Evolutionary conservation across 1,140 invertebrate species (phyloP).

Genomic region (Drosophila ercepeae): DNA sequence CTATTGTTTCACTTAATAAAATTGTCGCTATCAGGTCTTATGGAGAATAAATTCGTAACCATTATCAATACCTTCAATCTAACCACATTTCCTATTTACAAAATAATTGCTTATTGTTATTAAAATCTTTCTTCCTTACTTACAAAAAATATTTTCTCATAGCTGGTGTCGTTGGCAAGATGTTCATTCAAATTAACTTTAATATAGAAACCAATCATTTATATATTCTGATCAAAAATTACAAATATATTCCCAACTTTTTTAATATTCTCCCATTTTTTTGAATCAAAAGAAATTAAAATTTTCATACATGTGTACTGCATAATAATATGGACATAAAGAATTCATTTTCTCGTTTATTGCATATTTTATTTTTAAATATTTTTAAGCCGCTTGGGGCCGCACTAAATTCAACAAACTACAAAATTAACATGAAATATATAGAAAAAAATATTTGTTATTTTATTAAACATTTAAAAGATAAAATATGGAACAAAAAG

Average conservation of each 20-base stretch:
- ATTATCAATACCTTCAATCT: slow-evolving; percentile 36
- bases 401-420: no score
- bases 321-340: no score
- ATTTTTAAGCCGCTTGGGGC: no score
- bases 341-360: no score
- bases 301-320: background rate
- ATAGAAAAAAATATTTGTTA: no score
- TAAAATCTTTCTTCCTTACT: background rate
- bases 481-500: no score
- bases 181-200: background rate
- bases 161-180: background rate
- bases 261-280: no score
- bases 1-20: slow-evolving; percentile 2
- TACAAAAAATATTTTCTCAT: background rate
- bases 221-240: background rate
- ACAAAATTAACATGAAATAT: no score
- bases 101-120: background rate
- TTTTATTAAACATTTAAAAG: no score
- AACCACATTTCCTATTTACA: slow-evolving; percentile 27
- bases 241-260: no score
- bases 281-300: background rate
- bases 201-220: background rate
- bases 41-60: slow-evolving; percentile 65
- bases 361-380: no score
- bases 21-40: slow-evolving; percentile 65